A percentile compares a stretch with the other conserved stretches of the same genome.
Evolutionary conservation across 2,888 invertebrate species (phyloP).

Genomic region (Linyphia triangularis): DNA sequence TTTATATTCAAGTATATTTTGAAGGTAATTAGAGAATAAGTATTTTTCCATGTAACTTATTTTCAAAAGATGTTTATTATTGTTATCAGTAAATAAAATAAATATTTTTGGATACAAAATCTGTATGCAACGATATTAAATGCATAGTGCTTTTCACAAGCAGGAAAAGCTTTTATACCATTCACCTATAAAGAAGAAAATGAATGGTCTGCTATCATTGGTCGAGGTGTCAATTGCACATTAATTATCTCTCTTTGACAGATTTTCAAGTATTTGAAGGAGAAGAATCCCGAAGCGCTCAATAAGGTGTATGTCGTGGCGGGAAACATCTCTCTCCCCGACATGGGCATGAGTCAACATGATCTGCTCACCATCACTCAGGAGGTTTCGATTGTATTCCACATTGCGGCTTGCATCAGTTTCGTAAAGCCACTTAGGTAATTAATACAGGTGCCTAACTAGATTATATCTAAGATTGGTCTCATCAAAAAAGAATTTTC

Average conservation of each 20-base stretch:
- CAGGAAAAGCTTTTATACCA: background rate
- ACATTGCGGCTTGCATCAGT: constrained; percentile 82
- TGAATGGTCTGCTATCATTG: background rate
- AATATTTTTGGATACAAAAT: too few species aligned
- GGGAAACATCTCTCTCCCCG: constrained; percentile 77
- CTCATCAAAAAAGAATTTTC: too few species aligned
- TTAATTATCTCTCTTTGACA: background rate
- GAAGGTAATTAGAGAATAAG: too few species aligned
- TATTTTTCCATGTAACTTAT: too few species aligned
- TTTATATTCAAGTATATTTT: too few species aligned
- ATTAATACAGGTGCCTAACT: too few species aligned
- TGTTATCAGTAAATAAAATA: too few species aligned
- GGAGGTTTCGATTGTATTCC: constrained; percentile 81
- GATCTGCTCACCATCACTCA: constrained; percentile 80
- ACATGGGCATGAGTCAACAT: constrained; percentile 70
- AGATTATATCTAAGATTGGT: too few species aligned
- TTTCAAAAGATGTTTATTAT: too few species aligned
- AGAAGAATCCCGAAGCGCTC: constrained; percentile 41
- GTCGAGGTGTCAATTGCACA: too few species aligned
- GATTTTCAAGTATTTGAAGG: constrained; percentile 50
- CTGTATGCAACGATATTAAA: too few species aligned
- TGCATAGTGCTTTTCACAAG: background rate
- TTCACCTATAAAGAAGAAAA: background rate
- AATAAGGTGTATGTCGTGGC: constrained; percentile 72
- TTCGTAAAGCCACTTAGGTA: constrained; percentile 81